Evolutionary conservation across 2,888 invertebrate species (phyloP), one percentile per base, ranked within the genome.

Genomic region (Hemistola chrysoprasaria): DNA sequence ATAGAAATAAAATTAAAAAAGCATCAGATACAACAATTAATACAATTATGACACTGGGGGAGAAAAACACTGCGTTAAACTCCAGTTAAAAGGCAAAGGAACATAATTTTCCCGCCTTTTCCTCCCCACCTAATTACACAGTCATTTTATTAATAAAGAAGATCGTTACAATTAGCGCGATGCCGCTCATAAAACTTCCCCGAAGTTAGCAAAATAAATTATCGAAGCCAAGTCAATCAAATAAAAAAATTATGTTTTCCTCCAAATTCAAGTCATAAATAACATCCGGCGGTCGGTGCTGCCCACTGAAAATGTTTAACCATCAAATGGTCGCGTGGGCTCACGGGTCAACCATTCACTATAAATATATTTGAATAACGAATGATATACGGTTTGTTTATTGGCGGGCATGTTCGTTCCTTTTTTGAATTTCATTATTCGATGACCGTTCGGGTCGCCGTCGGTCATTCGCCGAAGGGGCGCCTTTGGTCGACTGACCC

Each of bases 351-450:
- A 73, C 84, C 84, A 79, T 85, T 83, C 82, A 76, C 78, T 58
- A 78, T 77, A 37, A 77, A 78, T 71, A 71, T 86, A 87, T 88
- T 87, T 88, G 79, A 87, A 85, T 83, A 83, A 76, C 62, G 82
- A 82, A 86, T 88, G 88, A 88, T 88, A 79, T 87, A 88, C 84
- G 87, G 83, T 86, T 87, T 88, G 88, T 88, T 88, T 88, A 88
- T 88, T 86, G 85, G 87, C 78, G 79, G 82, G 87, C 81, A 74
- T 75, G 78, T 77, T 60, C 78, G 71, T 74, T 80, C 71, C 76
- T 80, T 80, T 78, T 85, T 86, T 71, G 74, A 84, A 84, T 78
- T 78, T 65, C 72, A 85, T 87, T 86, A 85, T 82, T 63, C 56
- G 62, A 56, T 82, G 84, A 83, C 83, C 83, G 78, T 53, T 67